Evolutionary conservation across 2,113 vertebrate species (phyloP).

Genomic region (Promerops cafer): DNA sequence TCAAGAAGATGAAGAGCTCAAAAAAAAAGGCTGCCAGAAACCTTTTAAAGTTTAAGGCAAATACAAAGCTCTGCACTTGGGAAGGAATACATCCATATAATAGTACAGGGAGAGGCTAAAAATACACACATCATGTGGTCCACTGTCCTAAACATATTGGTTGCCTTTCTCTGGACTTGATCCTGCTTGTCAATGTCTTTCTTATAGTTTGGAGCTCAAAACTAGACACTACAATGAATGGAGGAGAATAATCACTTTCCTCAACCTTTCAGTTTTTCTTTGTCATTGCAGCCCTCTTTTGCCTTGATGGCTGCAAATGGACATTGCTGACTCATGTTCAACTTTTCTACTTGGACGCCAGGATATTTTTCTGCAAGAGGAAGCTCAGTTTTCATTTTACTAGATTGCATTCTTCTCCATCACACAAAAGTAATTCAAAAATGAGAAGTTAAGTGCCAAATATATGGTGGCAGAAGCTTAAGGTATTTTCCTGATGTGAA

Average conservation of each 20-base stretch:
- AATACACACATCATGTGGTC: not conserved
- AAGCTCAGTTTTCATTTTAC: not conserved
- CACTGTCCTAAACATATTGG: not conserved
- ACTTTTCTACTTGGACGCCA: not conserved
- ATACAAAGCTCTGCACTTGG: not conserved
- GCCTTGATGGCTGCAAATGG: not conserved
- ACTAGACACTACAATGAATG: not conserved
- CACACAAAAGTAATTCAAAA: not conserved
- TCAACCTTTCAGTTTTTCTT: not conserved
- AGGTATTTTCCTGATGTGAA: not conserved
- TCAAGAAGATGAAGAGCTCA: not conserved
- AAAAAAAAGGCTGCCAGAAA: not conserved
- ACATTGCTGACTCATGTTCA: not conserved
- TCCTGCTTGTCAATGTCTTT: not conserved
- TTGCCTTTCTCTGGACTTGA: not conserved
- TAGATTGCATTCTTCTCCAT: not conserved
- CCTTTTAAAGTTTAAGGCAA: not conserved
- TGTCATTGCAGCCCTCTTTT: fast-evolving
- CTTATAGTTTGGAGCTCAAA: not conserved
- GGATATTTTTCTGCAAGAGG: not conserved
- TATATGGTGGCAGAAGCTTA: not conserved
- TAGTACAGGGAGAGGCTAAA: not conserved
- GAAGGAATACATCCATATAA: not conserved
- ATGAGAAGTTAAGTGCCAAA: not conserved
- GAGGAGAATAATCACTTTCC: not conserved